Evolutionary conservation across 2,888 invertebrate species (phyloP).

Genomic region (Sminthurinus aureus): DNA sequence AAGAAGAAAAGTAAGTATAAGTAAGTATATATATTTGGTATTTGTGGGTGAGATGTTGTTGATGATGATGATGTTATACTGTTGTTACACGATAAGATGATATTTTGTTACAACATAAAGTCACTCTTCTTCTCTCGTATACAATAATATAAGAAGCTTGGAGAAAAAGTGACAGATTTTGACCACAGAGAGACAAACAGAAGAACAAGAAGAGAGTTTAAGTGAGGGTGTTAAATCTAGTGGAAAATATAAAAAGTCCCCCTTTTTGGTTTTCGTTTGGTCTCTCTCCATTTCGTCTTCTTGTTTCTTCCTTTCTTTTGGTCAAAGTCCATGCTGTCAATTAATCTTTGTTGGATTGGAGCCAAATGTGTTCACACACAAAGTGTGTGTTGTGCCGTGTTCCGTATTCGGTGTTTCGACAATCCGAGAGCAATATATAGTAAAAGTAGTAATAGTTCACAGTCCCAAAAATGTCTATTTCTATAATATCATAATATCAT

Average conservation of each 20-base stretch:
- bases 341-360: constrained; percentile 38
- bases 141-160: not conserved
- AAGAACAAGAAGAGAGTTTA: not conserved
- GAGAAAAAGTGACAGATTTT: constrained; percentile 41
- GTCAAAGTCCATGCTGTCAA: constrained; percentile 35
- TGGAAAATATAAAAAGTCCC: constrained; percentile 41
- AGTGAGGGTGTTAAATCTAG: constrained; percentile 42
- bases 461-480: constrained; percentile 6
- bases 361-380: constrained; percentile 19
- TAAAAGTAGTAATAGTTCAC: not conserved
- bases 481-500: not conserved
- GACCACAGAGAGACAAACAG: constrained; percentile 34
- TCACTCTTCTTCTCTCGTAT: too few species aligned
- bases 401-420: too few species aligned
- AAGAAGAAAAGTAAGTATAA: not conserved
- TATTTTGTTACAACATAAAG: constrained; percentile 1
- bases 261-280: not conserved
- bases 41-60: not conserved
- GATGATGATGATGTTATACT: not conserved
- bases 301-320: constrained; percentile 8
- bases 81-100: constrained; percentile 15
- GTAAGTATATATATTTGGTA: not conserved
- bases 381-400: too few species aligned
- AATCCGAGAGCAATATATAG: too few species aligned
- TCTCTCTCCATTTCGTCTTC: not conserved